phyloP scores from a whole-genome alignment of 2,888 invertebrate species.

The Aricia artaxerxes region DNA sequence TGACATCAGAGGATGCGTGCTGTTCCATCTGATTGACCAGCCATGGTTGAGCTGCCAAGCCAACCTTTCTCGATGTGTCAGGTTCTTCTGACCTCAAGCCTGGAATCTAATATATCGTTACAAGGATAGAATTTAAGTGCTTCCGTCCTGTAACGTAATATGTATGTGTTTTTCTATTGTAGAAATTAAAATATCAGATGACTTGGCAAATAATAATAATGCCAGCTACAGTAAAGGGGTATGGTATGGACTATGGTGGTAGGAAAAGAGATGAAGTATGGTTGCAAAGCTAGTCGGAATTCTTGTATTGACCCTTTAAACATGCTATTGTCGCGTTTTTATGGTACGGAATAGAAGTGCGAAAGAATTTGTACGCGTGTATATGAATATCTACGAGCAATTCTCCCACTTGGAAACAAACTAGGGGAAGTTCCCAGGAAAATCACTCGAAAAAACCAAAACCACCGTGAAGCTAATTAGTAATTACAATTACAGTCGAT shows the following conservation, averaged over 20 bases:
- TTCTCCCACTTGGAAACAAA: neutral
- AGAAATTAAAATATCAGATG: neutral
- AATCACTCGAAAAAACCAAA: neutral
- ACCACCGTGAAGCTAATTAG: neutral
- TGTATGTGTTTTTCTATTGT: neutral
- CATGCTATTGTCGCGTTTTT: neutral
- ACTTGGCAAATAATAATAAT: neutral
- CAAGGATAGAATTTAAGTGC: neutral
- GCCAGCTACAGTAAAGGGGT: no score
- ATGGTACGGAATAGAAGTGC: no score
- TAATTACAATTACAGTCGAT: neutral
- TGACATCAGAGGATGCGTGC: constrained; percentile 52
- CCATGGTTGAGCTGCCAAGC: constrained; percentile 6
- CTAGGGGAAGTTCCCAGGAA: neutral
- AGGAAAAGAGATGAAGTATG: neutral
- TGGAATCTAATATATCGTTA: neutral
- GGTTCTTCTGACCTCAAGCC: constrained; percentile 13
- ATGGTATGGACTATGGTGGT: no score
- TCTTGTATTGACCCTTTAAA: neutral
- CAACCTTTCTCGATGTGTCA: constrained; percentile 15
- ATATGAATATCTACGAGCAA: no score
- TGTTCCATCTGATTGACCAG: constrained; percentile 57
- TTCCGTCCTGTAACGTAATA: constrained; percentile 4
- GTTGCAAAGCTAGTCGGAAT: neutral
- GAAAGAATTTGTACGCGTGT: no score